Percentiles rank a stretch among this genome's conserved stretches.
Evolutionary conservation across 2,797 vertebrate species (phyloP).

Genomic region (Notolepis coatsorum): DNA sequence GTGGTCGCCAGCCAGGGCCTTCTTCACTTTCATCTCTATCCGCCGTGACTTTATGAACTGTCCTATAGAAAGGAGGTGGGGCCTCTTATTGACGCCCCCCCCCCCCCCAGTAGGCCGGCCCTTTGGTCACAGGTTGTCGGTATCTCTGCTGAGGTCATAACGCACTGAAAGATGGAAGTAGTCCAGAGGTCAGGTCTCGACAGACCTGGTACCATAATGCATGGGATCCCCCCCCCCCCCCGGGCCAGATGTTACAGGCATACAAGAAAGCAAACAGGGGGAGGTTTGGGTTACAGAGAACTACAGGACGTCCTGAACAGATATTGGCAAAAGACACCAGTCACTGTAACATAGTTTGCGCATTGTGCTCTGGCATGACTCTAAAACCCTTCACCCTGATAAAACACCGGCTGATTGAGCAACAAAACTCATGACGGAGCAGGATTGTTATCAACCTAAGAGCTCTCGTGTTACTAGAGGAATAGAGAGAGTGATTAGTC

Average conservation of each 20-base stretch:
- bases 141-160: conserved; percentile 46
- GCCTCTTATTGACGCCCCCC: not conserved
- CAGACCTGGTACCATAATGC: conserved; percentile 11
- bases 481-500: conserved; percentile 44
- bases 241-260: conserved; percentile 5
- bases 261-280: not conserved
- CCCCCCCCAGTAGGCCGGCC: conserved; percentile 14
- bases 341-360: conserved; percentile 37
- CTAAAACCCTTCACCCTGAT: conserved; percentile 54
- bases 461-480: conserved; percentile 39
- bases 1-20: conserved; percentile 5
- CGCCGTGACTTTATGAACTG: not conserved
- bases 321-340: conserved; percentile 30
- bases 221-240: not conserved
- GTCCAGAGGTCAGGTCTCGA: conserved; percentile 59
- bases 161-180: conserved; percentile 56
- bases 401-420: conserved; percentile 51
- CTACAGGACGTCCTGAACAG: conserved; percentile 17
- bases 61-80: not conserved
- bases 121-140: conserved; percentile 48
- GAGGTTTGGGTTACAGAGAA: not conserved
- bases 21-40: conserved; percentile 1
- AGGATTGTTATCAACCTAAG: conserved; percentile 60
- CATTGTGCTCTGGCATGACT: conserved; percentile 34
- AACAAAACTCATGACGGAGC: conserved; percentile 56